Evolutionary conservation across 1,140 invertebrate species (phyloP).

Genomic region (Saccostrea echinata): DNA sequence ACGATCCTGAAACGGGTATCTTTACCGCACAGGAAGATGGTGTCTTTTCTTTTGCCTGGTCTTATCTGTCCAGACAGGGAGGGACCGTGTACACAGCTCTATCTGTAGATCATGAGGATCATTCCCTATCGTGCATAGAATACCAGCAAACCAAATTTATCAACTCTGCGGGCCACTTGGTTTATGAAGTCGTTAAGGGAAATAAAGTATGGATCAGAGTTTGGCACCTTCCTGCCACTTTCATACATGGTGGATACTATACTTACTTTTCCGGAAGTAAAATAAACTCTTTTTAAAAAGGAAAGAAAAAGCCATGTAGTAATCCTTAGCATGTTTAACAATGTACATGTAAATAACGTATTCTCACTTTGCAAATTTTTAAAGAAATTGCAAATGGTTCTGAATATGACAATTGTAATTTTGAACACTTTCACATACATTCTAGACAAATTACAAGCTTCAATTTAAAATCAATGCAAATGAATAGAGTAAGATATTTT

Average conservation of each 20-base stretch:
- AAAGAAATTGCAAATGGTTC: too few species aligned
- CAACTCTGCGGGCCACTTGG: neutral
- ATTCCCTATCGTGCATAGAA: neutral
- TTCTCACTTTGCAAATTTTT: too few species aligned
- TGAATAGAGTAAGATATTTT: too few species aligned
- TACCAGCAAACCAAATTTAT: neutral
- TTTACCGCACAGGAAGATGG: constrained; percentile 31
- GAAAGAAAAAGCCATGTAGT: too few species aligned
- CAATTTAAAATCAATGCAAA: too few species aligned
- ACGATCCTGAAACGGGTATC: neutral
- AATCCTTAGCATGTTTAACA: too few species aligned
- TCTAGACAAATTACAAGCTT: too few species aligned
- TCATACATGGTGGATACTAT: neutral
- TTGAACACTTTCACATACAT: too few species aligned
- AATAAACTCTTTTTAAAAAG: neutral
- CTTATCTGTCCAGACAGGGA: neutral
- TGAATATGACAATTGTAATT: too few species aligned
- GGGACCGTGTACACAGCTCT: neutral
- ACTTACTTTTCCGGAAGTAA: neutral
- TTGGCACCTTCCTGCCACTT: neutral
- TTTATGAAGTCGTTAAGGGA: neutral
- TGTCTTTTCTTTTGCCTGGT: neutral
- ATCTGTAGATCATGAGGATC: neutral
- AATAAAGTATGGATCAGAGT: neutral
- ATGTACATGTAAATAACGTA: too few species aligned